These are phyloP conservation scores for Xenopus petersii DNA, from an alignment of 2,797 vertebrate genomes.

Conservation along the genomic window DNA sequence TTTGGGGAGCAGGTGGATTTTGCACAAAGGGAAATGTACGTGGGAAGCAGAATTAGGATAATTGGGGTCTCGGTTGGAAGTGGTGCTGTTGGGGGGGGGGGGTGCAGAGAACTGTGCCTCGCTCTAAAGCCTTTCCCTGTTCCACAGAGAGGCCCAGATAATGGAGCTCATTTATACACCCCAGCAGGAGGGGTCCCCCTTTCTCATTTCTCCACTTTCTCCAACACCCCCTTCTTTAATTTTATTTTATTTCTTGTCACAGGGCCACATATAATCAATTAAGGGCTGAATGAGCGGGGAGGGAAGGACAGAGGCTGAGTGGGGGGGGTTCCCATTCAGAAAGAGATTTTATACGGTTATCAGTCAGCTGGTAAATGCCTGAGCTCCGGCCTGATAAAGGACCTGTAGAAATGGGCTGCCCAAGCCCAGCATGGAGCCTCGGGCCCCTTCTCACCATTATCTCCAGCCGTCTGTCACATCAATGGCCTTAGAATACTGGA, in stretches of 20 bases:
- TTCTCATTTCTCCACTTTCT: conserved; percentile 62
- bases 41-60: too few relatives aligned
- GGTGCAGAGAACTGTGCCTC: too few relatives aligned
- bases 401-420: conserved; percentile 62
- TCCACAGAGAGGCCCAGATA: too few relatives aligned
- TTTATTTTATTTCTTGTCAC: conserved; percentile 76
- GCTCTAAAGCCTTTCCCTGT: too few relatives aligned
- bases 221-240: conserved; percentile 56
- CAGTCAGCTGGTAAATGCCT: conserved; percentile 91
- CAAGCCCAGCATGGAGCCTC: conserved; percentile 65
- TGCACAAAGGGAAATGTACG: too few relatives aligned
- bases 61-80: too few relatives aligned
- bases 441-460: conserved; percentile 48
- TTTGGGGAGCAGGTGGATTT: too few relatives aligned
- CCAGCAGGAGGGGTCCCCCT: conserved; percentile 62
- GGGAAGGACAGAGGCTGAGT: background rate
- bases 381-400: conserved; percentile 71
- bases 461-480: too few relatives aligned
- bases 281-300: conserved; percentile 70
- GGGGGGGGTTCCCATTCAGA: conserved; percentile 80
- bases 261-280: conserved; percentile 98
- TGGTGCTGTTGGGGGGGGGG: too few relatives aligned
- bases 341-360: conserved; percentile 99
- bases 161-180: conserved; percentile 60
- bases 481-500: conserved; percentile 49